A percentile compares a stretch with the other conserved stretches of the same genome.
Evolutionary conservation across 2,888 invertebrate genomes (phyloP).

Genomic region (Ornithoptera priamus): DNA sequence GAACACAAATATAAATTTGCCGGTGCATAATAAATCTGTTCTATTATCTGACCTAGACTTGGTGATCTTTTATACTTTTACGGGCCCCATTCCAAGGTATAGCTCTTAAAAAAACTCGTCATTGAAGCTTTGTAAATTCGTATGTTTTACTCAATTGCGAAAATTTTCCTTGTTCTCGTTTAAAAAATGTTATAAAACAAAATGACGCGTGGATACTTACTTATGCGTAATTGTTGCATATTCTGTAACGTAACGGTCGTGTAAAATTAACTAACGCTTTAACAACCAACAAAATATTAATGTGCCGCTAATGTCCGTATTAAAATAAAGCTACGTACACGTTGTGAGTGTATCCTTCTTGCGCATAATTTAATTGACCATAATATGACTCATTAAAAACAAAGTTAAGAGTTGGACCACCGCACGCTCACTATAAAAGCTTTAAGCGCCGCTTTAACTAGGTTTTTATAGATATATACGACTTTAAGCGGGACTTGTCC

Average conservation of each 20-base stretch:
- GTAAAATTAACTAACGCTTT: constrained; percentile 18
- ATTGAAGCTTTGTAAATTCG: too few species aligned
- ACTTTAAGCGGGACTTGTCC: constrained; percentile 25
- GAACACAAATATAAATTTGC: too few species aligned
- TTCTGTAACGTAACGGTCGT: constrained; percentile 10
- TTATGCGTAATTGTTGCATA: neutral
- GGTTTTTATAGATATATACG: constrained; percentile 47
- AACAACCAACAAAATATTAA: constrained; percentile 24
- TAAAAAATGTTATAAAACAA: too few species aligned
- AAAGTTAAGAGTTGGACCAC: constrained; percentile 71
- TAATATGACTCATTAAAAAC: constrained; percentile 75
- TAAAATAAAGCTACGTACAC: constrained; percentile 16
- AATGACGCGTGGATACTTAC: neutral
- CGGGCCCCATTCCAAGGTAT: too few species aligned
- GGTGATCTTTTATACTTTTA: too few species aligned
- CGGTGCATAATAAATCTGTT: too few species aligned
- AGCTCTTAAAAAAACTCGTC: too few species aligned
- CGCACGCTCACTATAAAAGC: constrained; percentile 63
- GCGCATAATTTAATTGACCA: constrained; percentile 62
- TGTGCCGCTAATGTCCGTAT: constrained; percentile 11
- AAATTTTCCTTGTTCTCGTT: too few species aligned
- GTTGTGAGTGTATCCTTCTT: constrained; percentile 10
- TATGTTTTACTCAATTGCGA: too few species aligned
- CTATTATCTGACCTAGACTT: too few species aligned
- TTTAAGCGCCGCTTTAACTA: constrained; percentile 58